Conservation (phyloP, 2,888 invertebrate genomes). For the Monoplex corrugatus region DNA sequence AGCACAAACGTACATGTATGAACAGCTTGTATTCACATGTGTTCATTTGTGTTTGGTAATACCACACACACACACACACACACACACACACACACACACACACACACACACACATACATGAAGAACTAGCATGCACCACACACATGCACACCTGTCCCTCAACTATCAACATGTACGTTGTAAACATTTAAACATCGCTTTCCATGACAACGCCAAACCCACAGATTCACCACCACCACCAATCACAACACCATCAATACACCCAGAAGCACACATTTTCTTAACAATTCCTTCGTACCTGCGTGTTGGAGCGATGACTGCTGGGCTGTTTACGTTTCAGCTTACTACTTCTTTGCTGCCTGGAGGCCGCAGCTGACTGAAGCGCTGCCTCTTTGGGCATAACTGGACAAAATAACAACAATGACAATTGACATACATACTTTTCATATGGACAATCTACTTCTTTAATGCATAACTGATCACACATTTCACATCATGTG, state of each 20-base stretch:
- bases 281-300: no score
- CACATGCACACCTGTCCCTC: background rate
- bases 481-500: no score
- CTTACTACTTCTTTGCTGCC: conserved; percentile 62
- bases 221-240: no score
- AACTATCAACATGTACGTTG: no score
- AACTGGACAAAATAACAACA: background rate
- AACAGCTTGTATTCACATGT: background rate
- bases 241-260: no score
- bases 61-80: background rate
- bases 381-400: conserved; percentile 47
- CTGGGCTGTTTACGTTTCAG: conserved; percentile 61
- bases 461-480: no score
- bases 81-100: background rate
- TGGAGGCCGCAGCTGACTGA: conserved; percentile 46
- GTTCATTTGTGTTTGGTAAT: no score
- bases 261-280: no score
- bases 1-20: background rate
- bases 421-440: no score
- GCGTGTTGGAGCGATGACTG: conserved; percentile 65
- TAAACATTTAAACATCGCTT: no score
- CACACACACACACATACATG: background rate
- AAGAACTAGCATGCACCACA: background rate
- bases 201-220: no score
- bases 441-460: no score